Percentiles rank a stretch among this genome's conserved stretches.
phyloP scores from a whole-genome alignment of 37 sponge, comb jelly and placozoan species.

The Chondrosia reniformis region DNA sequence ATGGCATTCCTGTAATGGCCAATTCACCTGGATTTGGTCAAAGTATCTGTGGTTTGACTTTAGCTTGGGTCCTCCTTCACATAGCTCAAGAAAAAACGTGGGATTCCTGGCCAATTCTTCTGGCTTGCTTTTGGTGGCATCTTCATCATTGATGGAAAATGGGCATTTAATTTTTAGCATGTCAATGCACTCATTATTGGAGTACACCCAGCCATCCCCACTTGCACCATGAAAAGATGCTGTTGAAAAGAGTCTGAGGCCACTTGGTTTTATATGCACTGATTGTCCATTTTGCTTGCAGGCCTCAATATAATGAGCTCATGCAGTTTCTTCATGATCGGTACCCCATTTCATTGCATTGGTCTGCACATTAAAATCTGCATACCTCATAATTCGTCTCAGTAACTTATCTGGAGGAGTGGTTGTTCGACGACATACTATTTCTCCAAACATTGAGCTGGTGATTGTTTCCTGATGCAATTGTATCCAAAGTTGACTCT shows the following conservation, averaged over 20 bases:
- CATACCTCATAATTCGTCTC: neutral
- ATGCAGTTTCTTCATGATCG: neutral
- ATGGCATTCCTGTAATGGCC: neutral
- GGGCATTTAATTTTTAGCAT: neutral
- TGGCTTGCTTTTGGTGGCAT: neutral
- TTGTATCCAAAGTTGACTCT: neutral
- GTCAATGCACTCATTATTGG: neutral
- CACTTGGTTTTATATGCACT: neutral
- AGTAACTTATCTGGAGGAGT: slow-evolving; percentile 8
- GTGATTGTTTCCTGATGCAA: neutral
- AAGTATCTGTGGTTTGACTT: slow-evolving; percentile 7
- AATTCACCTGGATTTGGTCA: neutral
- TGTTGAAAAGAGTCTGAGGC: neutral
- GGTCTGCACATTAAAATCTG: neutral
- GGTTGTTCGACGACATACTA: neutral
- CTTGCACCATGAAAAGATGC: neutral
- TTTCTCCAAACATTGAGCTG: neutral
- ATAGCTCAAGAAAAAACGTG: neutral
- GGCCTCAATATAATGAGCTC: neutral
- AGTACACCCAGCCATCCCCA: slow-evolving; percentile 14
- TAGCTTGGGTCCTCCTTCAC: neutral
- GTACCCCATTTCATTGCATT: slow-evolving; percentile 3
- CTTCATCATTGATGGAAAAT: neutral
- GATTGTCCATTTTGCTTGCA: neutral
- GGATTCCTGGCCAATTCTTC: neutral